phyloP scores from a whole-genome alignment of 2,888 invertebrate genomes.

The Eilema caniola region DNA sequence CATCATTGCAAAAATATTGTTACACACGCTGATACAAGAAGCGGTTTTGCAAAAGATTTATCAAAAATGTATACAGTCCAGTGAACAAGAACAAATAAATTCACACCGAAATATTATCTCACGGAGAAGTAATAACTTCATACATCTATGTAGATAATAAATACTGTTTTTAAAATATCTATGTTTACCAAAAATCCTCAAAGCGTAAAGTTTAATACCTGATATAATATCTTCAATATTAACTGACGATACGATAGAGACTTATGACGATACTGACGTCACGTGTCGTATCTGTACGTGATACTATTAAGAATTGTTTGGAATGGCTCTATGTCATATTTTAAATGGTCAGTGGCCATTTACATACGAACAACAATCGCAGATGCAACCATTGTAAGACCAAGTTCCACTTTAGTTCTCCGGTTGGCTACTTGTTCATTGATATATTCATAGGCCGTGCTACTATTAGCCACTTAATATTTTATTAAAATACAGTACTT shows the following conservation, averaged over 20 bases:
- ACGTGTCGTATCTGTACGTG: slow-evolving; percentile 39
- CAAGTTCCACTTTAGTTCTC: slow-evolving; percentile 17
- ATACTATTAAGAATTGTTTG: slow-evolving; percentile 43
- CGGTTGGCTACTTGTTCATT: slow-evolving; percentile 5
- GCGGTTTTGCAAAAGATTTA: background rate
- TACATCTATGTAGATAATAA: background rate
- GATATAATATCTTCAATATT: background rate
- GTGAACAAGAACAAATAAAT: slow-evolving; percentile 7
- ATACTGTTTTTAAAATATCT: background rate
- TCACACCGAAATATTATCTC: background rate
- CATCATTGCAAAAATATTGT: background rate
- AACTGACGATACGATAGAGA: background rate
- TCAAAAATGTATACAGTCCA: background rate
- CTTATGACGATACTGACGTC: slow-evolving; percentile 26
- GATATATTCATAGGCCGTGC: slow-evolving; percentile 3
- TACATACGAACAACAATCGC: slow-evolving; percentile 20
- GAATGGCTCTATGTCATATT: slow-evolving; percentile 39
- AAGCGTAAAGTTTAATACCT: background rate
- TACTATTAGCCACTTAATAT: background rate
- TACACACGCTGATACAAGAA: background rate
- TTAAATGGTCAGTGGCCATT: slow-evolving; percentile 45
- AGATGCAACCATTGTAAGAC: slow-evolving; percentile 8
- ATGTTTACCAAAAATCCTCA: background rate
- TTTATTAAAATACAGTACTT: background rate
- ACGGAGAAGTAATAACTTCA: background rate